A percentile compares a stretch with the other conserved stretches of the same genome.
phyloP scores from a whole-genome alignment of 2,797 vertebrate genomes.

The Sphenodon punctatus region DNA sequence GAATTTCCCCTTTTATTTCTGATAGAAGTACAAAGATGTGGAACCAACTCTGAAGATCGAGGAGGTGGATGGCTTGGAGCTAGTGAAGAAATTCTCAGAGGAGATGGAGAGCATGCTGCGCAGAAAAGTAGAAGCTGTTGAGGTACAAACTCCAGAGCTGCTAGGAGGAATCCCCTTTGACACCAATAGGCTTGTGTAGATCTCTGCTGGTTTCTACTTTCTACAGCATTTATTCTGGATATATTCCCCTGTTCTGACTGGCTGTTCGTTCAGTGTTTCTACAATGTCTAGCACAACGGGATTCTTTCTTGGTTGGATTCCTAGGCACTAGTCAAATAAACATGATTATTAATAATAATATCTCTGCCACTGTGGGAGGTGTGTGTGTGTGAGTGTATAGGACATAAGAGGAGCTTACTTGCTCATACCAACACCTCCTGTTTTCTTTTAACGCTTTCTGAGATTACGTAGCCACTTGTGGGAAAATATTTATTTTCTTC shows the following conservation, averaged over 20 bases:
- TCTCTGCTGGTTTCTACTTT: too few species aligned
- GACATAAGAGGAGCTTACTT: slow-evolving; percentile 39
- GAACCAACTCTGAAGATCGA: slow-evolving; percentile 88
- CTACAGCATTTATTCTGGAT: too few species aligned
- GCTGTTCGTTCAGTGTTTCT: too few species aligned
- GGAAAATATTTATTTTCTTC: too few species aligned
- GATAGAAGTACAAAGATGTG: slow-evolving; percentile 91
- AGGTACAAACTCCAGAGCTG: slow-evolving; percentile 85
- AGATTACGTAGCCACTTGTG: slow-evolving; percentile 52
- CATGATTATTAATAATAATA: too few species aligned
- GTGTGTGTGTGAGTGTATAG: not conserved
- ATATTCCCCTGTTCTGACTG: too few species aligned
- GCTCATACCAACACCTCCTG: slow-evolving; percentile 4
- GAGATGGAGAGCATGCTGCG: slow-evolving; percentile 96
- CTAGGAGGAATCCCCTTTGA: too few species aligned
- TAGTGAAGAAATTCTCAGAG: slow-evolving; percentile 90
- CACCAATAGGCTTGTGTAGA: too few species aligned
- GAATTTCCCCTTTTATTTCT: not conserved
- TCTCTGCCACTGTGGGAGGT: not conserved
- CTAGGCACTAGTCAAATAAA: too few species aligned
- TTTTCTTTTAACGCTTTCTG: slow-evolving; percentile 11
- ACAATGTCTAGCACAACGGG: too few species aligned
- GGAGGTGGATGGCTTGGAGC: slow-evolving; percentile 88
- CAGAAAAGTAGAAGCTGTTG: slow-evolving; percentile 92
- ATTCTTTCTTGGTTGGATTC: too few species aligned